Percentiles rank a stretch among this genome's conserved stretches.
phyloP scores from a whole-genome alignment of 2,888 invertebrate genomes.

The Stenurella melanura region DNA sequence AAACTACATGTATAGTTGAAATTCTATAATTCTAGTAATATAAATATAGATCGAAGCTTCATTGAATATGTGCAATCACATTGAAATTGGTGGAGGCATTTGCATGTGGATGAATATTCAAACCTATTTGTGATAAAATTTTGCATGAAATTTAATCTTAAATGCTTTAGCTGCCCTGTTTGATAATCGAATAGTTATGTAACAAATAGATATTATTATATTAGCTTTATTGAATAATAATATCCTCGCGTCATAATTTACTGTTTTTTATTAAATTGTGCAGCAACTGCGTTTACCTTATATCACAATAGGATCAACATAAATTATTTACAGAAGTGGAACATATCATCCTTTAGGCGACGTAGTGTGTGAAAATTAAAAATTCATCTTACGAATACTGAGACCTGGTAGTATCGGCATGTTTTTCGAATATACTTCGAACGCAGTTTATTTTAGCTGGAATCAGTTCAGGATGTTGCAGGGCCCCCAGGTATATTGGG shows the following conservation, averaged over 20 bases:
- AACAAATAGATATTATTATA: neutral
- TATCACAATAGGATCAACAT: too few relatives aligned
- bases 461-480: too few relatives aligned
- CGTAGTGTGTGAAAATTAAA: too few relatives aligned
- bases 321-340: too few relatives aligned
- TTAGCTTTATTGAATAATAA: neutral
- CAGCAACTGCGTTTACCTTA: neutral
- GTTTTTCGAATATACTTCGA: too few relatives aligned
- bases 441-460: too few relatives aligned
- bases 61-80: slow-evolving; percentile 55
- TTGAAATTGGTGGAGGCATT: slow-evolving; percentile 58
- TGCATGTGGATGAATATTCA: slow-evolving; percentile 59
- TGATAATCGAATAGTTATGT: neutral
- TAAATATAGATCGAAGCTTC: slow-evolving; percentile 8
- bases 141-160: slow-evolving; percentile 54
- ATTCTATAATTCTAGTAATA: slow-evolving; percentile 16
- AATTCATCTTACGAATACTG: too few relatives aligned
- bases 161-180: neutral
- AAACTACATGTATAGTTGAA: neutral
- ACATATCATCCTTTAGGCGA: too few relatives aligned
- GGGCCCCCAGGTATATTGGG: too few relatives aligned
- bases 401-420: too few relatives aligned
- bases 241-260: neutral
- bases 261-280: neutral
- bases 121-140: slow-evolving; percentile 56